Percentiles rank a stretch among this genome's conserved stretches.
Conservation (phyloP, 2,888 invertebrate species). For the Heteromurus nitidus region DNA sequence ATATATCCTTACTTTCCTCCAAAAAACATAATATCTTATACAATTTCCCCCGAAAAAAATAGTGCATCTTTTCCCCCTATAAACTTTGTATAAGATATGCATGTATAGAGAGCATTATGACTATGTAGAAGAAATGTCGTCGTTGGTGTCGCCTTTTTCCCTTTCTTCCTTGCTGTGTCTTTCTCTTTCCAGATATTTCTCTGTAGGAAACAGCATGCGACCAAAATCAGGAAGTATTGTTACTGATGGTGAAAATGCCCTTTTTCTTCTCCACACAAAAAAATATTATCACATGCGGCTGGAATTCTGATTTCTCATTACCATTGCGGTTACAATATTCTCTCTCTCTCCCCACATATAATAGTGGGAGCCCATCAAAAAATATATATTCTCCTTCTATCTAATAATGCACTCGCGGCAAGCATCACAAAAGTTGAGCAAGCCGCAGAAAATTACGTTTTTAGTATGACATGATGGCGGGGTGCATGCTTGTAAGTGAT, state of each 20-base stretch:
- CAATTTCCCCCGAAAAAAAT: no score
- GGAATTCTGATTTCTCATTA: conserved; percentile 56
- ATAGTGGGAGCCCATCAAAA: no score
- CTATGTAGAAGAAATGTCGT: conserved; percentile 1
- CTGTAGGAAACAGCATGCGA: conserved; percentile 29
- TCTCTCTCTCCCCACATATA: no score
- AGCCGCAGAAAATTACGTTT: no score
- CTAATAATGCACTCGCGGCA: no score
- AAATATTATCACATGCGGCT: conserved; percentile 50
- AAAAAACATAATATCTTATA: no score
- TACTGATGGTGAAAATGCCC: conserved; percentile 16
- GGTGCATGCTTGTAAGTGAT: not conserved
- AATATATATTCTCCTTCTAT: no score
- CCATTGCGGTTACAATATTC: conserved; percentile 21
- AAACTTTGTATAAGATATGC: not conserved
- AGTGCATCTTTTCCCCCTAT: not conserved
- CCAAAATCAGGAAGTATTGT: conserved; percentile 44
- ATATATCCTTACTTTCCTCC: not conserved
- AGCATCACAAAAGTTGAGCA: no score
- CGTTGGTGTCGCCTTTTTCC: not conserved
- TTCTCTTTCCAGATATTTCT: conserved; percentile 24
- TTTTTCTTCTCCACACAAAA: conserved; percentile 9
- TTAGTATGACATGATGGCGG: no score
- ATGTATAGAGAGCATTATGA: not conserved
- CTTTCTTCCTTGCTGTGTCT: not conserved